These are phyloP conservation scores for Osmoderma eremita DNA, from an alignment of 2,888 invertebrate species.

Conservation along the genomic window DNA sequence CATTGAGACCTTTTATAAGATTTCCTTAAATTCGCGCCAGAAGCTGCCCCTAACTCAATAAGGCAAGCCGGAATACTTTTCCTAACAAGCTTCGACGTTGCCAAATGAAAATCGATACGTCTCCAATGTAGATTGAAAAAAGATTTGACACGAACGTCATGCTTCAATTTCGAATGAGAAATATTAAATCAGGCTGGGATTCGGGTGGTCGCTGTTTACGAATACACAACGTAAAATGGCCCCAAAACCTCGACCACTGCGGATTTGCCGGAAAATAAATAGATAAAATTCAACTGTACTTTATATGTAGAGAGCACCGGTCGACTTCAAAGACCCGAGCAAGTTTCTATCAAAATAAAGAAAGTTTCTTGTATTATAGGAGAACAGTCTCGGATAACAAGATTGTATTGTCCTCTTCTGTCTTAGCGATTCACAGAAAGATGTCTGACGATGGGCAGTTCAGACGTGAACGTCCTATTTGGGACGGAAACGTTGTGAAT, in stretches of 20 bases:
- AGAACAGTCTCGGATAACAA: conserved; percentile 19
- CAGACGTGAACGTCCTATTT: neutral
- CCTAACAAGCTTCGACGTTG: conserved; percentile 26
- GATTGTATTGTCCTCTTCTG: neutral
- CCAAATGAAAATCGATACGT: conserved; percentile 28
- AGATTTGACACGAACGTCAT: conserved; percentile 20
- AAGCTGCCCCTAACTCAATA: conserved; percentile 26
- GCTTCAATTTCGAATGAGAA: neutral
- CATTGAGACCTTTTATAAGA: conserved; percentile 20
- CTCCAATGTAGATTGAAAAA: conserved; percentile 7
- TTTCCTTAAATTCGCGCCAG: conserved; percentile 32
- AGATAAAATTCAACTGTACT: neutral
- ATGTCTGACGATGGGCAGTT: neutral
- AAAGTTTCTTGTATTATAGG: neutral
- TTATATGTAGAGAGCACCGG: conserved; percentile 6
- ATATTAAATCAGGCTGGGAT: conserved; percentile 15
- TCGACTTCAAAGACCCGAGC: conserved; percentile 6
- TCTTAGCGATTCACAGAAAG: conserved; percentile 6
- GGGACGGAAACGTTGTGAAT: neutral
- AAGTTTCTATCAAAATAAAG: conserved; percentile 18
- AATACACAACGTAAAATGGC: neutral
- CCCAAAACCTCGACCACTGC: neutral
- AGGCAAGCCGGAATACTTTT: conserved; percentile 14
- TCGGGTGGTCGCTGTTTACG: conserved; percentile 5
- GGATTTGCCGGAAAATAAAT: conserved; percentile 4